Conservation (phyloP, 2,888 invertebrate genomes). For the Leptopilina myrica region DNA sequence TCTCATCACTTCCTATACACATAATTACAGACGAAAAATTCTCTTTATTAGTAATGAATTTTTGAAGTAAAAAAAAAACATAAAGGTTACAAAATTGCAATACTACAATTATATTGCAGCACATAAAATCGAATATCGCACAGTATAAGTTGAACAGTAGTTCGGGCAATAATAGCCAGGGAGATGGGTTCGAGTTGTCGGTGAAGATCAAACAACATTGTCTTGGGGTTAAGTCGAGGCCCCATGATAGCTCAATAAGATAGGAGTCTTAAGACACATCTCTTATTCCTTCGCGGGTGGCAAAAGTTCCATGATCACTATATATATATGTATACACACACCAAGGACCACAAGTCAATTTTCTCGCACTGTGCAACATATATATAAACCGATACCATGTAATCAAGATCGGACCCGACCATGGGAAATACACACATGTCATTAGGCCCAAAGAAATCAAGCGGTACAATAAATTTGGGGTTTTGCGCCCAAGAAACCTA, state of each 20-base stretch:
- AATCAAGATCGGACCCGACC: slow-evolving; percentile 67
- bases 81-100: too few species aligned
- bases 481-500: slow-evolving; percentile 46
- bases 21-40: too few species aligned
- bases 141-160: slow-evolving; percentile 67
- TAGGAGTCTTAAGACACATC: slow-evolving; percentile 67
- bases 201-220: slow-evolving; percentile 73
- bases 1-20: too few species aligned
- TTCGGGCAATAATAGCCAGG: slow-evolving; percentile 69
- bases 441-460: slow-evolving; percentile 60
- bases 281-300: slow-evolving; percentile 60
- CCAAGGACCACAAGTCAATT: slow-evolving; percentile 48
- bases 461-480: slow-evolving; percentile 59
- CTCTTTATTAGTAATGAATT: too few species aligned
- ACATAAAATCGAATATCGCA: slow-evolving; percentile 59
- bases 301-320: slow-evolving; percentile 3
- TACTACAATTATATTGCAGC: too few species aligned
- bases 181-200: slow-evolving; percentile 70
- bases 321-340: too few species aligned
- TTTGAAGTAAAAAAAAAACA: too few species aligned
- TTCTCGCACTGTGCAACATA: slow-evolving; percentile 67
- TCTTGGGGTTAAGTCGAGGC: slow-evolving; percentile 66
- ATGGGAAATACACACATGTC: slow-evolving; percentile 73
- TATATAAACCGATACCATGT: slow-evolving; percentile 66
- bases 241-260: slow-evolving; percentile 74